These are phyloP conservation scores for Grammomys surdaster DNA, from an alignment of 2,113 vertebrate species.

Conservation along the genomic window DNA sequence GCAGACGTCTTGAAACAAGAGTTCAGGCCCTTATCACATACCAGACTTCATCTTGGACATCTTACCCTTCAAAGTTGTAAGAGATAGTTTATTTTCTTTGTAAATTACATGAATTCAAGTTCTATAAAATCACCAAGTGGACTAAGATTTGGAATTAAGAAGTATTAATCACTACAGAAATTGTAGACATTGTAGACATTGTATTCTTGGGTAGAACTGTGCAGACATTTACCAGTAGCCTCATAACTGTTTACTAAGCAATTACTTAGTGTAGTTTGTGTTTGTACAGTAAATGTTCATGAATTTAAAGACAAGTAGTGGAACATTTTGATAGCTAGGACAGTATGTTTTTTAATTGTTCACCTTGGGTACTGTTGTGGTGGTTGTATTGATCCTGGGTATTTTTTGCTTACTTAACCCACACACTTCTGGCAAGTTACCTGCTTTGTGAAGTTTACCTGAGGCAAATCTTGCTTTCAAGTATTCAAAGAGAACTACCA, in stretches of 20 bases:
- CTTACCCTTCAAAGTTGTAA: background rate
- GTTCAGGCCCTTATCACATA: background rate
- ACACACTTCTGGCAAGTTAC: background rate
- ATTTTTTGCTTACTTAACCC: constrained; percentile 11
- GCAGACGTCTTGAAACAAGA: background rate
- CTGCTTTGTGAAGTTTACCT: background rate
- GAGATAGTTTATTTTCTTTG: background rate
- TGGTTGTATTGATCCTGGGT: background rate
- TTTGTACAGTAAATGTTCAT: constrained; percentile 25
- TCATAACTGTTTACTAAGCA: background rate
- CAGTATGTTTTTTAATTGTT: background rate
- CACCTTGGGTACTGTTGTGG: background rate
- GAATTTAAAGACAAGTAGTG: background rate
- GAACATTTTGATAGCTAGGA: no score
- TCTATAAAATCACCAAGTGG: background rate
- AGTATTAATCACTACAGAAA: constrained; percentile 12
- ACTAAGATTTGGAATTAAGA: background rate
- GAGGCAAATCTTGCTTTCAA: constrained; percentile 23
- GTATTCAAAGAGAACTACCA: background rate
- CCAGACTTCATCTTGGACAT: background rate
- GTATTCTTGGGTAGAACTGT: background rate
- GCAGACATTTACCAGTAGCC: background rate
- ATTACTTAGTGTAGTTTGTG: background rate
- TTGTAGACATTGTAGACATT: no score
- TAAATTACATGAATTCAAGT: background rate